Percentiles rank a stretch among this genome's conserved stretches.
Evolutionary conservation across 2,888 invertebrate species (phyloP).

Genomic region (Pachliopta kotzebuea): DNA sequence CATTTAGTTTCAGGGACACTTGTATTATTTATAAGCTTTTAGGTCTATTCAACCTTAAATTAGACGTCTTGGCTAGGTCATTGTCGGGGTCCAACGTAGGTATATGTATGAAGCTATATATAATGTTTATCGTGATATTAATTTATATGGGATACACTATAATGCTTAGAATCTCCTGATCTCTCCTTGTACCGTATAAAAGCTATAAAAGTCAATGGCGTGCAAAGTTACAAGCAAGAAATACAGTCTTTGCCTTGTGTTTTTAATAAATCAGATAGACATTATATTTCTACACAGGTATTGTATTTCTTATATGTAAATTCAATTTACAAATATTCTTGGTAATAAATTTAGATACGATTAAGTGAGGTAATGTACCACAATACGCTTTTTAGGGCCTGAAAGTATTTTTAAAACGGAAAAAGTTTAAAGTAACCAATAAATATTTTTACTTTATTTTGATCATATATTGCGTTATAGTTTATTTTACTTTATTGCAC

Average conservation of each 20-base stretch:
- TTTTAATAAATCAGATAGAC: not conserved
- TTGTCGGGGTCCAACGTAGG: too few relatives aligned
- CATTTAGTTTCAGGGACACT: not conserved
- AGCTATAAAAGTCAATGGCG: not conserved
- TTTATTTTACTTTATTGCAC: not conserved
- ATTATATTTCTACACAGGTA: not conserved
- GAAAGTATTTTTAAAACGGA: not conserved
- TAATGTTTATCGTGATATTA: not conserved
- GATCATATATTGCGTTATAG: not conserved
- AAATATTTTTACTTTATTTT: not conserved
- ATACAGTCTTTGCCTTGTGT: not conserved
- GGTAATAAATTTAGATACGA: too few relatives aligned
- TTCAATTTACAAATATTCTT: too few relatives aligned
- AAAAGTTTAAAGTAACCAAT: not conserved
- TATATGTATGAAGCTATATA: not conserved
- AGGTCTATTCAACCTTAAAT: too few relatives aligned
- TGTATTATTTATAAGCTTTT: too few relatives aligned
- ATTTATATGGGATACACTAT: not conserved
- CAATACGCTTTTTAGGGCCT: too few relatives aligned
- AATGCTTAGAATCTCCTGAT: not conserved
- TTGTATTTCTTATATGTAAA: not conserved
- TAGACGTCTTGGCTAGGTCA: too few relatives aligned
- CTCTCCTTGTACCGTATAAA: not conserved
- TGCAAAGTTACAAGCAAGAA: not conserved
- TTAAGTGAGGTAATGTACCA: too few relatives aligned